Evolutionary conservation across 2,113 vertebrate genomes (phyloP).

Genomic region (Takifugu flavidus): DNA sequence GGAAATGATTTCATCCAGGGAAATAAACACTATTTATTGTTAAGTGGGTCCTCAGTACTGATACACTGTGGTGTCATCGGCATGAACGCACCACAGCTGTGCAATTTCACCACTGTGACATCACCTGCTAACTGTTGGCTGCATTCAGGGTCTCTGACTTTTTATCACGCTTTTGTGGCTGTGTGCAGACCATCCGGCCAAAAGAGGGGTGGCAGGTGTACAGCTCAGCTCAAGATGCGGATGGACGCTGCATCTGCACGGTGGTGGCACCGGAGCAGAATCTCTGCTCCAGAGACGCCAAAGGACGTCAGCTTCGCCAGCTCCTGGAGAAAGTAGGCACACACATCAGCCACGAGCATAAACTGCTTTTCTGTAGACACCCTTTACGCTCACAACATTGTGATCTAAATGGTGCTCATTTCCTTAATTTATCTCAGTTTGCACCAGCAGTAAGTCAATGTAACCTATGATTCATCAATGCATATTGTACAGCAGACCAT

Average conservation of each 20-base stretch:
- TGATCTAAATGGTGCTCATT: too few species aligned
- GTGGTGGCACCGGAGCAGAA: constrained; percentile 98
- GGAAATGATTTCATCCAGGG: constrained; percentile 42
- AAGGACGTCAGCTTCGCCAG: constrained; percentile 92
- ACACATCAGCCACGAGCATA: neutral
- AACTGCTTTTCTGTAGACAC: too few species aligned
- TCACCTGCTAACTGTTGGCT: neutral
- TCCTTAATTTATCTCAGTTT: constrained; percentile 31
- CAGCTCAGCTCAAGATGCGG: constrained; percentile 95
- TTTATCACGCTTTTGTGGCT: constrained; percentile 12
- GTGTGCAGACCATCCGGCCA: constrained; percentile 87
- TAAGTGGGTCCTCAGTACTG: constrained; percentile 31
- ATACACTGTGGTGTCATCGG: constrained; percentile 32
- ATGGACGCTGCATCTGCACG: constrained; percentile 95
- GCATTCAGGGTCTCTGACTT: constrained; percentile 11
- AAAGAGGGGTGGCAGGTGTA: constrained; percentile 99
- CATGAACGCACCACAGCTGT: constrained; percentile 9
- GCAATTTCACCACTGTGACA: constrained; percentile 18
- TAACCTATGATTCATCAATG: too few species aligned
- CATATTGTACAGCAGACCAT: neutral
- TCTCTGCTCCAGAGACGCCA: constrained; percentile 95
- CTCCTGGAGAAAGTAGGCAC: constrained; percentile 90
- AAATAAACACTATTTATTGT: constrained; percentile 50
- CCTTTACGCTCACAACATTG: too few species aligned
- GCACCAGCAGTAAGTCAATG: constrained; percentile 30